Percentiles rank a stretch among this genome's conserved stretches.
Evolutionary conservation across 2,113 vertebrate genomes (phyloP).

Genomic region (Planiliza haematocheilus): DNA sequence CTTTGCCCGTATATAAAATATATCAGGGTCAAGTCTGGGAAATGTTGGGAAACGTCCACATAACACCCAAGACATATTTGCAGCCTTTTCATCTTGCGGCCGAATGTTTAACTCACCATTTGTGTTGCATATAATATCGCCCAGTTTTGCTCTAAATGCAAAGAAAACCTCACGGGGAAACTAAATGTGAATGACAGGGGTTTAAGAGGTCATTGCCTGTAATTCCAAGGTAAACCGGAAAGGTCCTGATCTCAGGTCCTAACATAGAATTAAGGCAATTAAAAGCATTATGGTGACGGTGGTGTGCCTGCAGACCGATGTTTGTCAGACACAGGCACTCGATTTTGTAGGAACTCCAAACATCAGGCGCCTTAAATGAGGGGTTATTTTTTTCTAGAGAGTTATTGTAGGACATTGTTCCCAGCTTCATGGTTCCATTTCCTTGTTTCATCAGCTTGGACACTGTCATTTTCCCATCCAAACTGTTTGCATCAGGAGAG

Average conservation of each 20-base stretch:
- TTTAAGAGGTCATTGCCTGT: conserved; percentile 52
- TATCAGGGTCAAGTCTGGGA: too few species aligned
- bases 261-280: conserved; percentile 79
- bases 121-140: background rate
- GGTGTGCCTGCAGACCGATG: conserved; percentile 70
- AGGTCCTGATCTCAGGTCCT: conserved; percentile 57
- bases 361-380: conserved; percentile 73
- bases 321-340: conserved; percentile 71
- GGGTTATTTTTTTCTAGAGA: conserved; percentile 58
- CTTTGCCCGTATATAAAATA: background rate
- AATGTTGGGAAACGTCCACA: too few species aligned
- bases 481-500: conserved; percentile 70
- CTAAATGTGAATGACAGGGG: conserved; percentile 33
- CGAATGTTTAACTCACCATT: background rate
- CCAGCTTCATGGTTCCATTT: conserved; percentile 55
- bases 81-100: background rate
- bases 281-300: conserved; percentile 67
- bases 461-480: conserved; percentile 74
- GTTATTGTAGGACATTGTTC: conserved; percentile 68
- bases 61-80: background rate
- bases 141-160: conserved; percentile 2
- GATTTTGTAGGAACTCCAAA: conserved; percentile 62
- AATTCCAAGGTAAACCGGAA: conserved; percentile 65
- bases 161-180: conserved; percentile 8
- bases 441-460: conserved; percentile 54